Evolutionary conservation across 2,113 vertebrate species (phyloP).

Genomic region (Mormyrus lacerda): DNA sequence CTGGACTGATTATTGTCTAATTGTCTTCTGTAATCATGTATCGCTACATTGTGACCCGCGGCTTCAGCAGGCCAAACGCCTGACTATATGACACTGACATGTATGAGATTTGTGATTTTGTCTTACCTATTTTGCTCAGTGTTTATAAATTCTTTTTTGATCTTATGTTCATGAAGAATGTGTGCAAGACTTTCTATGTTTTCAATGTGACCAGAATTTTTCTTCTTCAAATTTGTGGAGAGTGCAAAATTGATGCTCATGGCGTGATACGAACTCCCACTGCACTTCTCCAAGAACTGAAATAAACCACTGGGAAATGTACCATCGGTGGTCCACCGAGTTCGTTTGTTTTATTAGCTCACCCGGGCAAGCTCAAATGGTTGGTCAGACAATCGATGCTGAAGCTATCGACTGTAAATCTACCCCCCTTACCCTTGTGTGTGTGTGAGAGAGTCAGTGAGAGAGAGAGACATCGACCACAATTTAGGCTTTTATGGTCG

Average conservation of each 20-base stretch:
- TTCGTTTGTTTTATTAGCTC: background rate
- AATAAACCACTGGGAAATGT: constrained; percentile 3
- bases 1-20: background rate
- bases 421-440: background rate
- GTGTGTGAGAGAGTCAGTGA: background rate
- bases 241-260: background rate
- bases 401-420: background rate
- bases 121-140: background rate
- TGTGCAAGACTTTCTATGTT: background rate
- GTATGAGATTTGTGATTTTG: background rate
- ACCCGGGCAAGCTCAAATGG: background rate
- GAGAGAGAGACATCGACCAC: background rate
- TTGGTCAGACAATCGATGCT: constrained; percentile 9
- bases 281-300: background rate
- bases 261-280: background rate
- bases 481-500: background rate
- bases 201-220: background rate
- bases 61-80: constrained; percentile 4
- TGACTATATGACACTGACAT: background rate
- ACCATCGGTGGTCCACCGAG: background rate
- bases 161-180: background rate
- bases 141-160: background rate
- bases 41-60: background rate
- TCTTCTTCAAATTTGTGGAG: background rate
- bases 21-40: background rate